Base-by-base conservation (phyloP, 2,113 vertebrate species). In the Dicrurus megarhynchus region DNA sequence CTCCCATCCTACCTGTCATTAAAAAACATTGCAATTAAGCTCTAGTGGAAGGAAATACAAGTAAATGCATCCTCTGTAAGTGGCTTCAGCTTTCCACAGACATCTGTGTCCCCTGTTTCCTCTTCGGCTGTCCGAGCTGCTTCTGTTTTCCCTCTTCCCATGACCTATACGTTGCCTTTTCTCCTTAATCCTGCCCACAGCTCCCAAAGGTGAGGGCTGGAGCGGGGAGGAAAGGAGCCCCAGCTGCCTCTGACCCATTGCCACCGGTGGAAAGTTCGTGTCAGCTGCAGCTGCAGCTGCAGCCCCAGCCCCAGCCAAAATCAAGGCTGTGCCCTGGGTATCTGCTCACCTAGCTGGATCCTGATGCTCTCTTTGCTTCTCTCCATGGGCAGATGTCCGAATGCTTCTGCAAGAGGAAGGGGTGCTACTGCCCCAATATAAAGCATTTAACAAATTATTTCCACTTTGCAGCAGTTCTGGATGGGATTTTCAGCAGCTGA, bases 121-220 rank as follows among this genome's bases (percentile, higher is more conserved):
- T 94, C 77, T 91, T 65, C 2, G 3, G n/a, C 68, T 73, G 80
- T 64, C 71, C 0, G 0, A 75, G 37, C 65, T 77, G 53, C 83
- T 92, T 73, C 79, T 92, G 50, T 84, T 80, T 92, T 93, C 84
- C 64, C 89, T 83, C 80, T 92, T 97, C 93, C 91, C 87, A 84
- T 67, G 77, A 87, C 73, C 37, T 3, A 2, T 16, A 79, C 1
- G 0, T 61, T 61, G 60, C 73, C 84, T 74, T 93, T 87, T 87
- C 87, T 87, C 73, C 89, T 86, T 87, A 89, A 49, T 71, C 79
- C 42, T 61, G 37, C 33, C 42, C 8, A 1, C 46, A n/a, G 63
- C 37, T 86, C 68, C 86, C 24, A 22, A 27, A 1, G 3, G 71
- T 0, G 0, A 37, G 28, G 56, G 41, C 69, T 61, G 4, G 7